phyloP scores from a whole-genome alignment of 2,888 invertebrate genomes.

The Pseudoips prasinana region DNA sequence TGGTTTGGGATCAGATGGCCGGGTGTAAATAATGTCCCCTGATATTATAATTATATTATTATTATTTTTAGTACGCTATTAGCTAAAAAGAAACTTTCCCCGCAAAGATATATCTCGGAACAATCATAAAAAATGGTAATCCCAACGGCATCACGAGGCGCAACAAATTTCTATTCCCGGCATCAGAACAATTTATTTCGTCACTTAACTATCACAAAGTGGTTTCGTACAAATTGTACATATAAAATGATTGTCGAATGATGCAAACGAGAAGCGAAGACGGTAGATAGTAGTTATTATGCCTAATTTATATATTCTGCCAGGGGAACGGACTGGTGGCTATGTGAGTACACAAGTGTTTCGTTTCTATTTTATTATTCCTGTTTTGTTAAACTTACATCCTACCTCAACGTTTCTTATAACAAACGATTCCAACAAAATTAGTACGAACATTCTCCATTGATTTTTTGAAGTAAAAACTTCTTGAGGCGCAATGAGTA shows the following conservation, averaged over 20 bases:
- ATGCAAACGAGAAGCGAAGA: slow-evolving; percentile 62
- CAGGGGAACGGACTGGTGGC: slow-evolving; percentile 51
- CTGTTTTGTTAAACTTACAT: no score
- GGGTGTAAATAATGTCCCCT: no score
- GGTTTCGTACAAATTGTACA: slow-evolving; percentile 46
- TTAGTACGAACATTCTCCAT: no score
- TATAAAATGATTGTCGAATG: slow-evolving; percentile 59
- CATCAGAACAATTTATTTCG: slow-evolving; percentile 36
- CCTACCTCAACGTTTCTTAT: no score
- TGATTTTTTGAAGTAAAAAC: no score
- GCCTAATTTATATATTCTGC: slow-evolving; percentile 71
- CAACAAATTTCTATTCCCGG: not conserved
- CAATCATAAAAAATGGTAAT: slow-evolving; percentile 22
- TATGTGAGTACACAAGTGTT: slow-evolving; percentile 31
- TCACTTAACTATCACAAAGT: slow-evolving; percentile 37
- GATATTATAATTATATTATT: no score
- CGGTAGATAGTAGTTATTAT: slow-evolving; percentile 70
- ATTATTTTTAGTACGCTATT: no score
- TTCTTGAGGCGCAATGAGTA: no score
- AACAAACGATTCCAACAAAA: no score
- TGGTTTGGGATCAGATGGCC: no score
- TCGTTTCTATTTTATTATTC: not conserved
- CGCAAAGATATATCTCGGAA: no score
- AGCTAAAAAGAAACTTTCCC: no score
- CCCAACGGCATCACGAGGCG: not conserved